These are phyloP conservation scores for Acanthosoma haemorrhoidale DNA, from an alignment of 2,888 invertebrate genomes.

Conservation along the genomic window DNA sequence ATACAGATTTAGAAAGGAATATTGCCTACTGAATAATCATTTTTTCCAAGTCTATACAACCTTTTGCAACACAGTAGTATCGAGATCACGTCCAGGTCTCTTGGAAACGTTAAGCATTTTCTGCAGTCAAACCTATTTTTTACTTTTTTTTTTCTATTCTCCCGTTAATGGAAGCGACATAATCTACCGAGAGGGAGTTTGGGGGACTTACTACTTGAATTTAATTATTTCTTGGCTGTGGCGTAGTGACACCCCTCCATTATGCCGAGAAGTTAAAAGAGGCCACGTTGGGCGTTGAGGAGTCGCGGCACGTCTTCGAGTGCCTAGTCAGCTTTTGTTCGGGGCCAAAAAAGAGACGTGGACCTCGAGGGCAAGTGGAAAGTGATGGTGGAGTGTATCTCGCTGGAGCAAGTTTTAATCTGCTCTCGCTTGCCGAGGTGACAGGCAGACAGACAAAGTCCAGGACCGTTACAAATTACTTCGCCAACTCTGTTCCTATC, in stretches of 20 bases:
- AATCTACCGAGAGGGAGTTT: not conserved
- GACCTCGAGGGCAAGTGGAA: not conserved
- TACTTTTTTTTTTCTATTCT: too few species aligned
- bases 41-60: too few species aligned
- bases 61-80: too few species aligned
- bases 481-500: slow-evolving; percentile 17
- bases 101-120: too few species aligned
- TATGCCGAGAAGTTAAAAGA: not conserved
- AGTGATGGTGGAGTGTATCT: not conserved
- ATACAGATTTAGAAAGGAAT: too few species aligned
- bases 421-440: slow-evolving; percentile 1
- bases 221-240: slow-evolving; percentile 2
- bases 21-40: too few species aligned
- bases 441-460: slow-evolving; percentile 9
- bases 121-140: too few species aligned
- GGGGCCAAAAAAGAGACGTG: not conserved
- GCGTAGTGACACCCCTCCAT: not conserved
- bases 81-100: too few species aligned
- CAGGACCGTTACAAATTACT: slow-evolving; percentile 18
- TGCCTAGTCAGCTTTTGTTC: slow-evolving; percentile 10
- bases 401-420: slow-evolving; percentile 14
- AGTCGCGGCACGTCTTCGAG: not conserved
- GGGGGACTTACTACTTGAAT: not conserved
- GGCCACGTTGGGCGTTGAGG: too few species aligned
- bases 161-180: too few species aligned